These are phyloP conservation scores for Acronicta psi DNA, from an alignment of 2,888 invertebrate genomes.

Conservation along the genomic window DNA sequence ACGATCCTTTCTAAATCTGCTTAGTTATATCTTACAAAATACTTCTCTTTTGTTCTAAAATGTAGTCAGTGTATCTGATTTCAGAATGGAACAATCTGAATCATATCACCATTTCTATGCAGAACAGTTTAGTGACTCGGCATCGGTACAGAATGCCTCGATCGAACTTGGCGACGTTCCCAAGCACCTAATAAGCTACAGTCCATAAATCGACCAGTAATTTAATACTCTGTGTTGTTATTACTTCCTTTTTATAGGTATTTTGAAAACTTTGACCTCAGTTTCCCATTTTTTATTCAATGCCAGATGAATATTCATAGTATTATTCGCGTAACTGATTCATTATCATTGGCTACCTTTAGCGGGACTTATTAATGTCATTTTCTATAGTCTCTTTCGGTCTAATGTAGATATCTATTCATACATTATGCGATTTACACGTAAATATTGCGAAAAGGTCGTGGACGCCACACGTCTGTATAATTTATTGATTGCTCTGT, in stretches of 20 bases:
- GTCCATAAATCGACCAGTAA: conserved; percentile 40
- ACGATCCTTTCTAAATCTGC: neutral
- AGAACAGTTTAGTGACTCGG: conserved; percentile 55
- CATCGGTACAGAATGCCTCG: conserved; percentile 59
- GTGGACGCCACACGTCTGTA: conserved; percentile 64
- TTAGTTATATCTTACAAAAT: neutral
- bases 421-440: conserved; percentile 40
- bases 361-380: conserved; percentile 32
- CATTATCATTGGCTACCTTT: conserved; percentile 18
- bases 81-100: conserved; percentile 35
- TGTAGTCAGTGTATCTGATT: conserved; percentile 15
- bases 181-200: conserved; percentile 50
- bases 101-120: conserved; percentile 62
- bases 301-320: conserved; percentile 32
- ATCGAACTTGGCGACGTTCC: conserved; percentile 65
- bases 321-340: conserved; percentile 25
- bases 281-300: conserved; percentile 26
- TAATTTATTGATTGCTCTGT: conserved; percentile 68
- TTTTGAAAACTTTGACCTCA: conserved; percentile 34
- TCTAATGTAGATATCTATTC: conserved; percentile 38
- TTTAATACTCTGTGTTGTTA: conserved; percentile 37
- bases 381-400: conserved; percentile 9
- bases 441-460: conserved; percentile 54
- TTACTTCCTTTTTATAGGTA: conserved; percentile 28
- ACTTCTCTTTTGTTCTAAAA: conserved; percentile 23